A percentile compares a stretch with the other conserved stretches of the same genome.
Conservation (phyloP, 2,113 vertebrate species). For the Glaucidium brasilianum region DNA sequence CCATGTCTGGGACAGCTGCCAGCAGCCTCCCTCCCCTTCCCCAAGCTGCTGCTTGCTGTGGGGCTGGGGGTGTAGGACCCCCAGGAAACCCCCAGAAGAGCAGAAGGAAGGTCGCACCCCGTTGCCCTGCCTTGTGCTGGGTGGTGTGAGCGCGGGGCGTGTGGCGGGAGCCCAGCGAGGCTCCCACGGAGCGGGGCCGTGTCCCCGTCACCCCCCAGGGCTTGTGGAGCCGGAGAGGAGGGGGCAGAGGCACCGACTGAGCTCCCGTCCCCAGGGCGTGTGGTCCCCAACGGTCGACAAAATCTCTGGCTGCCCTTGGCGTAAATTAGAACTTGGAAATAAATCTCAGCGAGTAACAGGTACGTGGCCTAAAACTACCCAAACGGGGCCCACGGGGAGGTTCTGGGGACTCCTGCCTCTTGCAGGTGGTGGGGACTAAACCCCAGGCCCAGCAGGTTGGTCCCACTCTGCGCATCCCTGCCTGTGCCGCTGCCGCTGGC, state of each 20-base stretch:
- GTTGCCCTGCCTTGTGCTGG: too few relatives aligned
- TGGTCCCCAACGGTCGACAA: fast-evolving
- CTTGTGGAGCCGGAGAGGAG: not conserved
- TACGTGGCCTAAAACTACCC: not conserved
- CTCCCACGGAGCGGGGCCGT: fast-evolving
- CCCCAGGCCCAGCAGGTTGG: fast-evolving
- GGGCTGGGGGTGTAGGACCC: not conserved
- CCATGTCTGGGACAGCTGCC: fast-evolving
- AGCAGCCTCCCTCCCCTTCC: not conserved
- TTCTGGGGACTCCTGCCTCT: not conserved
- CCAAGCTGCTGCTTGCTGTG: not conserved
- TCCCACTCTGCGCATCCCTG: not conserved
- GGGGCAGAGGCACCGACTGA: not conserved
- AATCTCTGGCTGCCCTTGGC: not conserved
- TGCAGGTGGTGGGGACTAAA: not conserved
- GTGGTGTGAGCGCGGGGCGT: not conserved
- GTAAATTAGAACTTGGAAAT: not conserved
- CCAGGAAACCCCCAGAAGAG: too few relatives aligned
- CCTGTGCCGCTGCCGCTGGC: not conserved
- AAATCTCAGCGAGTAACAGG: not conserved
- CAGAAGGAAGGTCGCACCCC: too few relatives aligned
- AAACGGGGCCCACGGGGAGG: not conserved
- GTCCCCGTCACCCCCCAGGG: not conserved
- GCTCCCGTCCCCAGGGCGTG: not conserved
- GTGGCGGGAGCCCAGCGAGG: not conserved